Conservation (phyloP, 2,113 vertebrate species). For the Dasyurus viverrinus region DNA sequence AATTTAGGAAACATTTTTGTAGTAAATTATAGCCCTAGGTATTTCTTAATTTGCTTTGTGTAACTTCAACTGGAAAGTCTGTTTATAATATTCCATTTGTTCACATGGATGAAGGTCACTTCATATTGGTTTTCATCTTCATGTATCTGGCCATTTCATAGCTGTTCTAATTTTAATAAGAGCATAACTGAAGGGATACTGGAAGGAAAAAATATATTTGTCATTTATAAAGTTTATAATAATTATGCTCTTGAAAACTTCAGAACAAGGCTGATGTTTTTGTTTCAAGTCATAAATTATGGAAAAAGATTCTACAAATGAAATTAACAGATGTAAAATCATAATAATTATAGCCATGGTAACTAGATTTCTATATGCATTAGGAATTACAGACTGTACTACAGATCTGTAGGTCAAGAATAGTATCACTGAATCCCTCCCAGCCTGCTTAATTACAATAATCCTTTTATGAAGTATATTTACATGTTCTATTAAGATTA, state of each 20-base stretch:
- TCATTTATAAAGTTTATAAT: conserved; percentile 76
- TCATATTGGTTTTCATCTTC: conserved; percentile 83
- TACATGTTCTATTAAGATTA: conserved; percentile 68
- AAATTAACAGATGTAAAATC: conserved; percentile 86
- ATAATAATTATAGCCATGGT: conserved; percentile 84
- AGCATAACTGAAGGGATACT: conserved; percentile 66
- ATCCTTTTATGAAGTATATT: conserved; percentile 54
- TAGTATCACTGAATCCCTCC: conserved; percentile 52
- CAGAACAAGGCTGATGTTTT: conserved; percentile 74
- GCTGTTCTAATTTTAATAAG: conserved; percentile 84
- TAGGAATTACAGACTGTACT: conserved; percentile 68
- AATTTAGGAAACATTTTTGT: conserved; percentile 83
- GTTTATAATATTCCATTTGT: conserved; percentile 84
- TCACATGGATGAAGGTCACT: conserved; percentile 81
- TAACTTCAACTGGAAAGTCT: conserved; percentile 80
- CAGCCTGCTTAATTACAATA: conserved; percentile 62
- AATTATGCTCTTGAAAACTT: conserved; percentile 74
- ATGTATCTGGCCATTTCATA: conserved; percentile 80
- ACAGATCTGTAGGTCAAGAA: conserved; percentile 64
- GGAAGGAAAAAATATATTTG: conserved; percentile 55
- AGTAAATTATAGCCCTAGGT: conserved; percentile 84
- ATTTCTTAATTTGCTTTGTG: conserved; percentile 84
- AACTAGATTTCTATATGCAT: conserved; percentile 78
- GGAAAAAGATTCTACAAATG: conserved; percentile 81
- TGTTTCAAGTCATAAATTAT: conserved; percentile 82